phyloP scores from a whole-genome alignment of 2,113 vertebrate species.

The Bubo blakistoni region DNA sequence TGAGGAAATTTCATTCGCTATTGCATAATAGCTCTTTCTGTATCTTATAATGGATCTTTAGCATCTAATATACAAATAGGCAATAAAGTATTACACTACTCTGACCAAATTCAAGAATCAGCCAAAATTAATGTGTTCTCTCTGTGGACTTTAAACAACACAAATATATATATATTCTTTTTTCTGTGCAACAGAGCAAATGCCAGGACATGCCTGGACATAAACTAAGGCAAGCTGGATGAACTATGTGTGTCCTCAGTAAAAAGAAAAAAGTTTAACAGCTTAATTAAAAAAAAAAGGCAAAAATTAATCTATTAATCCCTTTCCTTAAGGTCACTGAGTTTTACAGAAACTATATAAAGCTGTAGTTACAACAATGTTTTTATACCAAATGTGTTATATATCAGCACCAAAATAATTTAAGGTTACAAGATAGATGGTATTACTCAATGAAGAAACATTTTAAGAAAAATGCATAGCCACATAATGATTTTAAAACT shows the following conservation, averaged over 20 bases:
- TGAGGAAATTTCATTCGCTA: not conserved
- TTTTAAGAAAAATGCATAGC: not conserved
- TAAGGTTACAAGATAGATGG: not conserved
- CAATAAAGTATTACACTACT: not conserved
- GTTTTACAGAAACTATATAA: not conserved
- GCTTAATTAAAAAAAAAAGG: not conserved
- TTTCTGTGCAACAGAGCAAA: not conserved
- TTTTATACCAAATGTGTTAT: not conserved
- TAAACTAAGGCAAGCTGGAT: not conserved
- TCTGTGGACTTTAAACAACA: not conserved
- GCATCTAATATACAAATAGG: not conserved
- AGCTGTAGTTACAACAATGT: not conserved
- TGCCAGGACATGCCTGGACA: not conserved
- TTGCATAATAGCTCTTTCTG: not conserved
- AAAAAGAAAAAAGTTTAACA: not conserved
- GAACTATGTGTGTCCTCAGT: not conserved
- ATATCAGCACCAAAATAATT: not conserved
- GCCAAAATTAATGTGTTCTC: not conserved
- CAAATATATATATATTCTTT: not conserved
- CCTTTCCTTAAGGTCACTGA: not conserved
- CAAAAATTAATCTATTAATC: not conserved
- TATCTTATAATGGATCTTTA: not conserved
- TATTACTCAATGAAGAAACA: not conserved
- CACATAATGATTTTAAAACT: not conserved
- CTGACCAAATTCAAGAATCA: not conserved